Evolutionary conservation across 2,888 invertebrate species (phyloP).

Genomic region (Eurois occulta): DNA sequence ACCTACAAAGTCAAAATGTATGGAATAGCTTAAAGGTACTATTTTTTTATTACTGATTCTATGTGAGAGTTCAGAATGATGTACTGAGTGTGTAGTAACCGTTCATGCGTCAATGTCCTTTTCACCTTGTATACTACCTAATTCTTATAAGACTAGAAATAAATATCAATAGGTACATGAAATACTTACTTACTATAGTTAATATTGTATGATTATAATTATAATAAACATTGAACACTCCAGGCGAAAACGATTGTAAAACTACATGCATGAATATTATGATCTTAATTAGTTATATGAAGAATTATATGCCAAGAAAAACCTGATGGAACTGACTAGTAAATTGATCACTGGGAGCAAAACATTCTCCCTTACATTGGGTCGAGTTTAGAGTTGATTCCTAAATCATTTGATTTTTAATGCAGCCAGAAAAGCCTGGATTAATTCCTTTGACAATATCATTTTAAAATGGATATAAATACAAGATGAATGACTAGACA

Average conservation of each 20-base stretch:
- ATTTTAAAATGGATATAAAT: slow-evolving; percentile 45
- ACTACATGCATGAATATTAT: slow-evolving; percentile 62
- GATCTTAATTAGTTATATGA: slow-evolving; percentile 48
- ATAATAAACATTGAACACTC: slow-evolving; percentile 77
- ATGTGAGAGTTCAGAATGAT: background rate
- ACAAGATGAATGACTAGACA: slow-evolving; percentile 72
- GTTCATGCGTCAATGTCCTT: background rate
- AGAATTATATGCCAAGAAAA: slow-evolving; percentile 24
- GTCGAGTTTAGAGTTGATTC: slow-evolving; percentile 4
- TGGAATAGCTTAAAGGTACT: background rate
- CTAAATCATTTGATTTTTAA: background rate
- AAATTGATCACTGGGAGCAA: background rate
- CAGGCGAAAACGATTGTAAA: slow-evolving; percentile 72
- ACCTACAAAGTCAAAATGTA: background rate
- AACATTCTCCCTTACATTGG: background rate
- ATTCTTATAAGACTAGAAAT: slow-evolving; percentile 58
- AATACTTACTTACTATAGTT: slow-evolving; percentile 58
- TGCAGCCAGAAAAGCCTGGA: slow-evolving; percentile 17
- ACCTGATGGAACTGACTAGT: slow-evolving; percentile 17
- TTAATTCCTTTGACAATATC: slow-evolving; percentile 33
- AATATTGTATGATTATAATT: slow-evolving; percentile 52
- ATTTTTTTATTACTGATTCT: background rate
- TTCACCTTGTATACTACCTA: slow-evolving; percentile 39
- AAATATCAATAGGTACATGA: slow-evolving; percentile 53
- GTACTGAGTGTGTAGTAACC: background rate